Evolutionary conservation across 1,140 invertebrate species (phyloP).

Genomic region (Pristionchus pacificus): DNA sequence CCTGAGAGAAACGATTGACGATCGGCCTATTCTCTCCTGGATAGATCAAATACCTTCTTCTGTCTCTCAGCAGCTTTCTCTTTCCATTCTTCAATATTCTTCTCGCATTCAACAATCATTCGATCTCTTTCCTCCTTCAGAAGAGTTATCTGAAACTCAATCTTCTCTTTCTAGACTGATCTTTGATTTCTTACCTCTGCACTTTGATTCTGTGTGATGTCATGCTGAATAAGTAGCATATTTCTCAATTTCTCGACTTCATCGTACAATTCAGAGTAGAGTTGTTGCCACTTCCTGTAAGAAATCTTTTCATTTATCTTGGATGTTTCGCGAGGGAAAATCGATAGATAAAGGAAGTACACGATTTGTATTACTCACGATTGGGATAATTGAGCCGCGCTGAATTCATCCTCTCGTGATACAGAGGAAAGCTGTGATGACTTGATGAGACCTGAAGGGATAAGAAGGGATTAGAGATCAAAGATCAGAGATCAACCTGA

Average conservation of each 20-base stretch:
- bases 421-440: slow-evolving; percentile 11
- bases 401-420: not conserved
- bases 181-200: slow-evolving; percentile 37
- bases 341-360: slow-evolving; percentile 13
- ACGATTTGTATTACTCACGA: slow-evolving; percentile 15
- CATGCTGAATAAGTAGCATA: slow-evolving; percentile 45
- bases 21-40: not conserved
- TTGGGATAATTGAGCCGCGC: not conserved
- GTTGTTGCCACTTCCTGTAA: slow-evolving; percentile 46
- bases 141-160: slow-evolving; percentile 34
- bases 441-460: slow-evolving; percentile 6
- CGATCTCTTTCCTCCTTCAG: slow-evolving; percentile 36
- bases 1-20: not conserved
- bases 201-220: slow-evolving; percentile 44
- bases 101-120: slow-evolving; percentile 33
- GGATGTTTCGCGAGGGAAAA: not conserved
- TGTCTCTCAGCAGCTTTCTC: slow-evolving; percentile 30
- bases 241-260: slow-evolving; percentile 50
- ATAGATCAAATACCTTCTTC: not conserved
- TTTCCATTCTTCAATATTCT: slow-evolving; percentile 36
- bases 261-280: slow-evolving; percentile 52
- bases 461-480: no score
- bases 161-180: not conserved
- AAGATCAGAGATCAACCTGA: no score
- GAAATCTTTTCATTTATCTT: slow-evolving; percentile 7